Conservation (phyloP, 2,888 invertebrate genomes). For the Amblyjoppa fuscipennis region DNA sequence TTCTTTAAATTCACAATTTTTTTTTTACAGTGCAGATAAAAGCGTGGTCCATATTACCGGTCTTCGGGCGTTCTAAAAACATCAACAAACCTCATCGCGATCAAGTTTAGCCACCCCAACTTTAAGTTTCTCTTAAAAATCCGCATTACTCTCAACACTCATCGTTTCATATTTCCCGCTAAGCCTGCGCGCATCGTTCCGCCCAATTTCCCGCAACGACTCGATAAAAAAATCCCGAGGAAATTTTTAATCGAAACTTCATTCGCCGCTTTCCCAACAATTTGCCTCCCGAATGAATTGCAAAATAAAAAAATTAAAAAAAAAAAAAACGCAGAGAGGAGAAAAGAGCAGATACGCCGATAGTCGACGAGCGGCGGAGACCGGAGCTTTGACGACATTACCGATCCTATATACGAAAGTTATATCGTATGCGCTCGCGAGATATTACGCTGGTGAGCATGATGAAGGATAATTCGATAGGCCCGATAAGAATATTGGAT, state of each 20-base stretch:
- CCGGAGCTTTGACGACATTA: slow-evolving; percentile 34
- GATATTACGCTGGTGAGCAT: slow-evolving; percentile 64
- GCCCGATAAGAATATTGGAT: slow-evolving; percentile 72
- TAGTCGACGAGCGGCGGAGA: not conserved
- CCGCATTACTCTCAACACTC: no score
- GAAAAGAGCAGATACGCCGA: not conserved
- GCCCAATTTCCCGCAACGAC: no score
- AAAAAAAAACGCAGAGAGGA: not conserved
- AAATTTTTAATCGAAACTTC: not conserved
- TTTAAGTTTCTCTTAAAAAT: no score
- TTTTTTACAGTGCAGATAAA: no score
- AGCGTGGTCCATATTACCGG: no score
- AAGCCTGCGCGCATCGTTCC: no score
- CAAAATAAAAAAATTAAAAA: not conserved
- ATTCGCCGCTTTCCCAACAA: not conserved
- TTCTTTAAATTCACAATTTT: no score
- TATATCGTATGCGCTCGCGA: slow-evolving; percentile 39
- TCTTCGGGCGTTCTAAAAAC: no score
- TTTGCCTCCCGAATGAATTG: not conserved
- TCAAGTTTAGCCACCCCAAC: no score
- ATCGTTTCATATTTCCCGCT: no score
- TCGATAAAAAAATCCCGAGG: not conserved
- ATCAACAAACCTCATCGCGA: no score
- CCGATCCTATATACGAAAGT: slow-evolving; percentile 22
- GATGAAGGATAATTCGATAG: slow-evolving; percentile 70